Conservation (phyloP, 2,888 invertebrate species). For the Erpobdella octoculata region DNA sequence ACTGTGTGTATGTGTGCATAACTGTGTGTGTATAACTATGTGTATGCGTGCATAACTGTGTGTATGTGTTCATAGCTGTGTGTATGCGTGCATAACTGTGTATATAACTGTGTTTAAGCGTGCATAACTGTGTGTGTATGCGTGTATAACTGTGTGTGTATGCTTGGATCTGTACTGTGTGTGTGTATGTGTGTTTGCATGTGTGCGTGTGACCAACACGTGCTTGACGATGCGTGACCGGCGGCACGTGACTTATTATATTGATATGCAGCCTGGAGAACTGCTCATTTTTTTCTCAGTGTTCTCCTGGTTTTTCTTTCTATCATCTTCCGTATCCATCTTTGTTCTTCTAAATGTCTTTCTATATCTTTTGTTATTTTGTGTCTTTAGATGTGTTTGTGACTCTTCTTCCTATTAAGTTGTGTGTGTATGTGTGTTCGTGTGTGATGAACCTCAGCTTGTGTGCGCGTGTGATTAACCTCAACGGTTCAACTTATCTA, state of each 20-base stretch:
- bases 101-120: not conserved
- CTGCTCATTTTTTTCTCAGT: not conserved
- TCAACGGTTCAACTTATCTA: too few relatives aligned
- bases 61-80: not conserved
- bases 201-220: conserved; percentile 6
- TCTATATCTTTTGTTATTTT: too few relatives aligned
- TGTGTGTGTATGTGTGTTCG: too few relatives aligned
- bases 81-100: not conserved
- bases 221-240: not conserved
- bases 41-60: not conserved
- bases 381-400: too few relatives aligned
- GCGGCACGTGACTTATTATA: not conserved
- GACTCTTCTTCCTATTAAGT: too few relatives aligned
- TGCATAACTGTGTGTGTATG: not conserved
- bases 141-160: not conserved
- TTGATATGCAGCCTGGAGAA: not conserved
- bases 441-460: too few relatives aligned
- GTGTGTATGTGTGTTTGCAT: conserved; percentile 21
- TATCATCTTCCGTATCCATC: not conserved
- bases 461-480: too few relatives aligned
- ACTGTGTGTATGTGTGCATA: not conserved
- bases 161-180: not conserved
- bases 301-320: not conserved
- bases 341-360: not conserved
- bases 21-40: not conserved